Conservation (phyloP, 2,113 vertebrate genomes). For the Girardinichthys multiradiatus region DNA sequence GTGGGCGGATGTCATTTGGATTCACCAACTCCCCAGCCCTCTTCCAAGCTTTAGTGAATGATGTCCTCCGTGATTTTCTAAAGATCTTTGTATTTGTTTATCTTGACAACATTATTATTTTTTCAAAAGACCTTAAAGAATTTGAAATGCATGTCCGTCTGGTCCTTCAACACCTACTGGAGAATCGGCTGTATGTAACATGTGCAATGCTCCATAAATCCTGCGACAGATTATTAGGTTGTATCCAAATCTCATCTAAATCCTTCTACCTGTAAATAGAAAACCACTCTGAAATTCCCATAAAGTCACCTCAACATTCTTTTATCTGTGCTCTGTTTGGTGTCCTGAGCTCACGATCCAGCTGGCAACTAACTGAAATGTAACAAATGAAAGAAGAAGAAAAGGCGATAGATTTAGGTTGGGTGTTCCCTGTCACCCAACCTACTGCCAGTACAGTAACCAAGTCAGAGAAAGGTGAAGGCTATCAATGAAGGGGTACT, state of each 20-base stretch:
- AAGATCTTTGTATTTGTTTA: no score
- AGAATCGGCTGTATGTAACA: neutral
- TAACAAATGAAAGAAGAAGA: constrained; percentile 23
- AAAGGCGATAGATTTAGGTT: constrained; percentile 15
- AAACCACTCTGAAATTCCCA: neutral
- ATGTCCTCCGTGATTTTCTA: no score
- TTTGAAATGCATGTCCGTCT: no score
- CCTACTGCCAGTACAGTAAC: constrained; percentile 51
- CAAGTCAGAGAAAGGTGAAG: constrained; percentile 47
- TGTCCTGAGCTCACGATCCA: constrained; percentile 21
- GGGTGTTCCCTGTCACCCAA: no score
- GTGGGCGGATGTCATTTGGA: no score
- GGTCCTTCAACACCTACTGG: no score
- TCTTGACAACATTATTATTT: no score
- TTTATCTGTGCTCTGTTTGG: constrained; percentile 23
- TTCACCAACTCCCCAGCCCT: no score
- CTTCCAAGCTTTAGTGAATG: no score
- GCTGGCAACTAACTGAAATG: neutral
- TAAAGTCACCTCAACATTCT: neutral
- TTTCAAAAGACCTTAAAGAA: no score
- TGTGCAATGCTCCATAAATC: neutral
- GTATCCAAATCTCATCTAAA: neutral
- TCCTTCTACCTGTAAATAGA: neutral
- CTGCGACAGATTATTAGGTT: neutral
- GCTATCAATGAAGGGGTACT: constrained; percentile 35